phyloP scores from a whole-genome alignment of 2,888 invertebrate genomes.

The Mycalesis mineus region DNA sequence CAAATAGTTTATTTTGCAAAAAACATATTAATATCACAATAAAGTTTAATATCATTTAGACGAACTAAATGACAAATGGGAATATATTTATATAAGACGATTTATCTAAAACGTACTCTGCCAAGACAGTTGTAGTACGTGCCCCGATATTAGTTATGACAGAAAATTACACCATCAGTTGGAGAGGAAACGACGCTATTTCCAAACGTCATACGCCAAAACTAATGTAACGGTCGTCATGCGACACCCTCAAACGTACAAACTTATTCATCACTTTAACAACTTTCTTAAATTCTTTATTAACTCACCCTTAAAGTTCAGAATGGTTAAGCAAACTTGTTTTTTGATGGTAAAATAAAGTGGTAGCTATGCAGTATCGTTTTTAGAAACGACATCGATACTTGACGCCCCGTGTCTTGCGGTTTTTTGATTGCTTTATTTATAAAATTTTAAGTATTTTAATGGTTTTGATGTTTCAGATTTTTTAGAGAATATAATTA shows the following conservation, averaged over 20 bases:
- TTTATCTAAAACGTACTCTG: conserved; percentile 18
- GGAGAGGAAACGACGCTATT: conserved; percentile 55
- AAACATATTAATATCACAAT: no score
- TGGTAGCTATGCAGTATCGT: conserved; percentile 42
- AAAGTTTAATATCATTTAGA: neutral
- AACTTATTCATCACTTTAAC: conserved; percentile 16
- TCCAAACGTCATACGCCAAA: conserved; percentile 48
- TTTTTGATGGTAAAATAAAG: conserved; percentile 8
- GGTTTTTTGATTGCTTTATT: conserved; percentile 43
- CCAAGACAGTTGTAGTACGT: conserved; percentile 17
- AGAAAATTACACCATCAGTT: conserved; percentile 37
- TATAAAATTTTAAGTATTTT: conserved; percentile 14
- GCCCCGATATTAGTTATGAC: conserved; percentile 36
- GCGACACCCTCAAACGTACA: conserved; percentile 43
- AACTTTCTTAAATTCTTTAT: conserved; percentile 19
- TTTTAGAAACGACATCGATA: conserved; percentile 58
- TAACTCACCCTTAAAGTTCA: conserved; percentile 7
- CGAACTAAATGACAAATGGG: neutral
- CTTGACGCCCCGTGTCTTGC: conserved; percentile 50
- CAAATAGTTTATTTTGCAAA: no score
- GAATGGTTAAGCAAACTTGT: conserved; percentile 8
- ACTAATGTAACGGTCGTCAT: conserved; percentile 53
- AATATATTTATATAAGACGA: conserved; percentile 18
- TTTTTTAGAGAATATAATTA: neutral
- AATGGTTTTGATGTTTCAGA: neutral